Percentiles rank a stretch among this genome's conserved stretches.
phyloP scores from a whole-genome alignment of 1,140 invertebrate species.

The Pararge aegeria region DNA sequence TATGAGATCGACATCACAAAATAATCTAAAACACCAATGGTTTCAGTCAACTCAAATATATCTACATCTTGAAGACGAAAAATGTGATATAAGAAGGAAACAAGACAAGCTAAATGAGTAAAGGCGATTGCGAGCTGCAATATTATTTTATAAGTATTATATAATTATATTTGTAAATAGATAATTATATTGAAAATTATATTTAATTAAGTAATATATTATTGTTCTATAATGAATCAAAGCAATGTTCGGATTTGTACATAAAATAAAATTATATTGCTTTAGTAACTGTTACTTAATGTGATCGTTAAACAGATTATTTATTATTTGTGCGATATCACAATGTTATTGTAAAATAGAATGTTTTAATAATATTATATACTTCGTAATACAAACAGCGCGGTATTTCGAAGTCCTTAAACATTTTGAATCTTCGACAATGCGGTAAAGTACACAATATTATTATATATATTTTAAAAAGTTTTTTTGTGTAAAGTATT shows the following conservation, averaged over 20 bases:
- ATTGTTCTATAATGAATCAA: slow-evolving; percentile 46
- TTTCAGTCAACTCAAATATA: slow-evolving; percentile 16
- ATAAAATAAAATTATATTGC: slow-evolving; percentile 61
- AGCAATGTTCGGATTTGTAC: slow-evolving; percentile 70
- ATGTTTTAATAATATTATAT: slow-evolving; percentile 9
- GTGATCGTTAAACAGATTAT: slow-evolving; percentile 52
- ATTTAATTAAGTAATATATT: slow-evolving; percentile 41
- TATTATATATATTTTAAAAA: background rate
- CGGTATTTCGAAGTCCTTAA: slow-evolving; percentile 23
- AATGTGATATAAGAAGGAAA: slow-evolving; percentile 40
- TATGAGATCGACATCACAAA: background rate
- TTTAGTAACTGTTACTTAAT: slow-evolving; percentile 69
- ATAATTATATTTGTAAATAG: slow-evolving; percentile 67
- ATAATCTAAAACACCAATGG: background rate
- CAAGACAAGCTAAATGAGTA: slow-evolving; percentile 38
- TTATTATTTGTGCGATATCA: slow-evolving; percentile 46
- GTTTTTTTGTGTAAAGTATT: background rate
- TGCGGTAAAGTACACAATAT: background rate
- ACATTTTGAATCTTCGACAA: background rate
- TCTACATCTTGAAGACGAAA: slow-evolving; percentile 29
- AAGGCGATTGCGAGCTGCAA: slow-evolving; percentile 71
- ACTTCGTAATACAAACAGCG: slow-evolving; percentile 21
- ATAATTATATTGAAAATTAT: slow-evolving; percentile 55
- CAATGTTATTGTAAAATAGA: slow-evolving; percentile 10
- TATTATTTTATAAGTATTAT: slow-evolving; percentile 71